A percentile compares a stretch with the other conserved stretches of the same genome.
phyloP scores from a whole-genome alignment of 1,140 invertebrate genomes.

The Drosophila orena region DNA sequence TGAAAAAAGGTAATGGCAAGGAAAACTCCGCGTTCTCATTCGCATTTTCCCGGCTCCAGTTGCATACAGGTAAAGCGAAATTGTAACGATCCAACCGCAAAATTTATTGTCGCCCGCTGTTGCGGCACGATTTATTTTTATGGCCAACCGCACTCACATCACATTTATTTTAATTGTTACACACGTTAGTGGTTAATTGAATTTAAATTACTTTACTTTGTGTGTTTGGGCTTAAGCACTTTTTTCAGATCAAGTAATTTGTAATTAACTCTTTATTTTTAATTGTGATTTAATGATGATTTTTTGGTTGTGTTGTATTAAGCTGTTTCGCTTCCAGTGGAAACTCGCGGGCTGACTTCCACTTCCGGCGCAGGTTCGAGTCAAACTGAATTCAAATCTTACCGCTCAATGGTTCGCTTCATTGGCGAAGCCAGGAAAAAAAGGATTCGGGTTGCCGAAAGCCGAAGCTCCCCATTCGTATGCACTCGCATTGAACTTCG shows the following conservation, averaged over 20 bases:
- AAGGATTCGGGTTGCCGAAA: slow-evolving; percentile 13
- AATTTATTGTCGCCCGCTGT: slow-evolving; percentile 49
- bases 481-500: slow-evolving; percentile 15
- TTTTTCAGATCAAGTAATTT: not conserved
- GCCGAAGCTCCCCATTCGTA: not conserved
- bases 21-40: slow-evolving; percentile 11
- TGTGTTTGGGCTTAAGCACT: not conserved
- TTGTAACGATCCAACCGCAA: slow-evolving; percentile 48
- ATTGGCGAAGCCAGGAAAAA: slow-evolving; percentile 50
- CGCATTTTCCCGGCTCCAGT: not conserved
- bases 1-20: not conserved
- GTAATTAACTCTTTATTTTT: slow-evolving; percentile 9
- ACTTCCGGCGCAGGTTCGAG: slow-evolving; percentile 80
- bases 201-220: slow-evolving; percentile 35
- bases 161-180: slow-evolving; percentile 26
- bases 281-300: slow-evolving; percentile 9
- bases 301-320: slow-evolving; percentile 7
- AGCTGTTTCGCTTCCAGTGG: slow-evolving; percentile 11
- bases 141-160: slow-evolving; percentile 23
- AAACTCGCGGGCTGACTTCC: slow-evolving; percentile 66
- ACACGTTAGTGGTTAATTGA: slow-evolving; percentile 35
- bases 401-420: slow-evolving; percentile 62
- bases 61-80: slow-evolving; percentile 43
- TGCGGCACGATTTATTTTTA: slow-evolving; percentile 35
- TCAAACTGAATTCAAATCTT: slow-evolving; percentile 65